A percentile compares a stretch with the other conserved stretches of the same genome.
These are phyloP conservation scores for Drosophila ananassae DNA, from an alignment of 1,140 invertebrate species.

Conservation along the genomic window DNA sequence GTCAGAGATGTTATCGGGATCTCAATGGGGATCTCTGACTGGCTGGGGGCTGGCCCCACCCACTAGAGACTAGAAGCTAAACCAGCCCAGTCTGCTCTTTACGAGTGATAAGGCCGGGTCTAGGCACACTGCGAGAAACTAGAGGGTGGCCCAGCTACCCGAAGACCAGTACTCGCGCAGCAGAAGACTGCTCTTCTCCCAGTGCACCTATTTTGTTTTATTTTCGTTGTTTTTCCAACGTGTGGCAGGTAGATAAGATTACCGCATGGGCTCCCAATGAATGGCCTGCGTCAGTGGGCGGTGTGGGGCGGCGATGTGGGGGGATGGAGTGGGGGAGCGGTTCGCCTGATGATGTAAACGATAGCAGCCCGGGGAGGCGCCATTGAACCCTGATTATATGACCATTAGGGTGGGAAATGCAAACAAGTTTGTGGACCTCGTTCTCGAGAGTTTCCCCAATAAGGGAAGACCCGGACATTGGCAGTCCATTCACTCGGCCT, in stretches of 20 bases:
- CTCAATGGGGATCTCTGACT: conserved; percentile 42
- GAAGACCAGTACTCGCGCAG: neutral
- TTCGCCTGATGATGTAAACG: conserved; percentile 44
- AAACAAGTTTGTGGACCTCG: conserved; percentile 39
- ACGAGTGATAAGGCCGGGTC: conserved; percentile 38
- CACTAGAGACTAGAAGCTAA: conserved; percentile 36
- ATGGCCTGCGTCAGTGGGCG: conserved; percentile 44
- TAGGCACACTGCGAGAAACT: conserved; percentile 5
- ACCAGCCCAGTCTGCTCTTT: conserved; percentile 12
- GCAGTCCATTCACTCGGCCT: conserved; percentile 37
- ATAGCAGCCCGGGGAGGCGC: conserved; percentile 42
- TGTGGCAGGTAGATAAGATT: conserved; percentile 50
- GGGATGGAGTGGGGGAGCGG: neutral
- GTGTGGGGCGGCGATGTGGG: neutral
- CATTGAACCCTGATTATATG: conserved; percentile 52
- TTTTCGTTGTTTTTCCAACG: conserved; percentile 23
- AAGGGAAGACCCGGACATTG: conserved; percentile 10
- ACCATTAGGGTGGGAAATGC: conserved; percentile 50
- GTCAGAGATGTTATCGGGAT: conserved; percentile 61
- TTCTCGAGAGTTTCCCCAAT: conserved; percentile 16
- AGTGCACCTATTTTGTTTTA: conserved; percentile 28
- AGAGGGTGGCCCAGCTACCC: neutral
- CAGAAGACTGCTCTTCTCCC: neutral
- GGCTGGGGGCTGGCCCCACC: conserved; percentile 45
- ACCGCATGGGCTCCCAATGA: conserved; percentile 46